Evolutionary conservation across 2,113 vertebrate genomes (phyloP), one percentile per base, ranked within the genome.

Genomic region (Corydoras maculifer): DNA sequence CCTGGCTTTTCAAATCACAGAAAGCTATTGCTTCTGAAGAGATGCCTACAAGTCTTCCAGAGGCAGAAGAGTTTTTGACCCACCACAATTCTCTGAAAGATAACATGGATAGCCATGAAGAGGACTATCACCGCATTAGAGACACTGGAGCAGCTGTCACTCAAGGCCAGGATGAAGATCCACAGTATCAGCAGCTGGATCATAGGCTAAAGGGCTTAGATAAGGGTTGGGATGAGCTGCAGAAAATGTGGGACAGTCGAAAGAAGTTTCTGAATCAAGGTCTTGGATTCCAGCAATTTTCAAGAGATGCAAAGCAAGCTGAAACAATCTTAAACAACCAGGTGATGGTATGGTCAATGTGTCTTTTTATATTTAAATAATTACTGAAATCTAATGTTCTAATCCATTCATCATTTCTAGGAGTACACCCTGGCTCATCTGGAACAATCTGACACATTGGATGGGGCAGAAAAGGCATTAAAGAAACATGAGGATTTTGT

Each of bases 251-350:
- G 86, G 92, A 94, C 70, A 93, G 89, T 54, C 89, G 89, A 10
- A 89, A 91, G 60, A 85, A 62, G 68, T 89, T 92, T 75, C 91
- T 98, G 3, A 65, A 86, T 65, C 94, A 98, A 83, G 92, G 92
- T 62, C 77, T 89, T 0, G 87, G 90, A 76, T 98, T 94, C 84
- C 97, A 98, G 85, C 93, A 92, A 83, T 98, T 99, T 84, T 88
- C 93, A 83, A 94, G 92, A 0, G 93, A 98, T 0, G 80, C 89
- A 74, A 98, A 96, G 76, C 94, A 97, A 74, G 91, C 88, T 0
- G 94, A 95, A 72, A 81, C 91, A 74, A 91, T 97, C 68, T 91
- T 98, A 73, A 91, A 92, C 83, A 98, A 93, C 76, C 96, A 99
- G 95, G 97, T 99, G 81, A 25, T 25, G 18, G 18, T 25, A 25